Percentiles rank a stretch among this genome's conserved stretches.
Evolutionary conservation across 1,140 invertebrate genomes (phyloP).

Genomic region (Eriosoma lanigerum): DNA sequence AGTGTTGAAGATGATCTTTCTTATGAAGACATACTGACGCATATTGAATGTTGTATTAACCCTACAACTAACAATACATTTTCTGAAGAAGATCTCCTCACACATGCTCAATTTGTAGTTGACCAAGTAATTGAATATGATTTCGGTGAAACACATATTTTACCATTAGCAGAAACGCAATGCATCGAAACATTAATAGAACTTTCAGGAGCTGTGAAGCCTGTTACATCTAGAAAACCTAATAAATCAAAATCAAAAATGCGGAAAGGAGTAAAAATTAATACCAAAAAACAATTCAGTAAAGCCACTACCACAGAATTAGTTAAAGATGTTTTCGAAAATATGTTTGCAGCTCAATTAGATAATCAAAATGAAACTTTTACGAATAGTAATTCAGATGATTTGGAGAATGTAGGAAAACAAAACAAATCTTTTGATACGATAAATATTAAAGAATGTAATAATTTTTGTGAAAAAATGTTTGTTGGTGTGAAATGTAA

Average conservation of each 20-base stretch:
- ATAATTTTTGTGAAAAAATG: constrained; percentile 56
- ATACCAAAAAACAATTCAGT: constrained; percentile 62
- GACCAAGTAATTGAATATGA: constrained; percentile 81
- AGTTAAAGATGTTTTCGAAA: constrained; percentile 77
- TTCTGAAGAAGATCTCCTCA: constrained; percentile 75
- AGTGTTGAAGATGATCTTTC: constrained; percentile 68
- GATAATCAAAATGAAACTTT: constrained; percentile 62
- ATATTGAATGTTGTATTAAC: constrained; percentile 63
- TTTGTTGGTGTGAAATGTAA: constrained; percentile 56
- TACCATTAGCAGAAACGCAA: constrained; percentile 71
- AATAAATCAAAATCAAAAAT: constrained; percentile 61
- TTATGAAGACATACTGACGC: constrained; percentile 73
- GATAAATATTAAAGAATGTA: constrained; percentile 58
- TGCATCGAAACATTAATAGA: constrained; percentile 78
- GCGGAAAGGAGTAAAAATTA: constrained; percentile 60
- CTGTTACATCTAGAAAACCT: constrained; percentile 58
- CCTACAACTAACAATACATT: constrained; percentile 66
- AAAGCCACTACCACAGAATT: constrained; percentile 80
- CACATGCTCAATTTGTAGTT: constrained; percentile 81
- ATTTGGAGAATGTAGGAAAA: constrained; percentile 68
- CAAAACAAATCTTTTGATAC: too few relatives aligned
- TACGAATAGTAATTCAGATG: constrained; percentile 65
- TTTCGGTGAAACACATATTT: constrained; percentile 63
- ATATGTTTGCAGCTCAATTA: constrained; percentile 78
- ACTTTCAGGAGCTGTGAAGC: constrained; percentile 70